Evolutionary conservation across 2,888 invertebrate species (phyloP).

Genomic region (Scaptomyza tumidula): DNA sequence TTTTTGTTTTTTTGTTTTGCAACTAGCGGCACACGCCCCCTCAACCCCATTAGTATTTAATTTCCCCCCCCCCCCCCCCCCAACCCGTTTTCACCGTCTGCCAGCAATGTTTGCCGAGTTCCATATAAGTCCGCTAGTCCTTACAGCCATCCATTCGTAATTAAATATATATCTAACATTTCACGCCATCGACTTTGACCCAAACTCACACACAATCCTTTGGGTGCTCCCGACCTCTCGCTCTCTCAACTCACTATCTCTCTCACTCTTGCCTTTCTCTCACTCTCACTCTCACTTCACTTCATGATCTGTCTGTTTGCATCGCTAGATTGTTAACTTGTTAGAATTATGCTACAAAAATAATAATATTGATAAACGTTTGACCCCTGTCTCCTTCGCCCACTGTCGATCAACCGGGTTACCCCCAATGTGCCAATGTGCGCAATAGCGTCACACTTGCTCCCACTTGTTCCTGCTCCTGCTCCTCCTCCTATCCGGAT

Average conservation of each 20-base stretch:
- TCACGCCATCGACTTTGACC: not conserved
- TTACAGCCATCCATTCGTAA: slow-evolving; percentile 2
- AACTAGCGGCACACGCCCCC: slow-evolving; percentile 25
- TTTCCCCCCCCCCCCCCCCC: not conserved
- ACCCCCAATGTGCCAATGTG: slow-evolving; percentile 6
- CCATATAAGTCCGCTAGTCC: not conserved
- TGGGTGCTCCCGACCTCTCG: not conserved
- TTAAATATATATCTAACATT: not conserved
- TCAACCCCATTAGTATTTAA: slow-evolving; percentile 1
- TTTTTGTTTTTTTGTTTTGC: slow-evolving; percentile 9
- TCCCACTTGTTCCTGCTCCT: slow-evolving; percentile 4
- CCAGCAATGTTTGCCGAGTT: too few relatives aligned
- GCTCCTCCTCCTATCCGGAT: not conserved
- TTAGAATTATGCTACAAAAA: slow-evolving; percentile 70
- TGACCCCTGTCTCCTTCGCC: not conserved
- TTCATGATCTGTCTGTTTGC: not conserved
- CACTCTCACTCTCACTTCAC: not conserved
- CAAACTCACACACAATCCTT: too few relatives aligned
- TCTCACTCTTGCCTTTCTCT: not conserved
- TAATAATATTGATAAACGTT: slow-evolving; percentile 65
- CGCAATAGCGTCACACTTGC: too few relatives aligned
- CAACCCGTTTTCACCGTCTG: too few relatives aligned
- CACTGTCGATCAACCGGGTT: not conserved
- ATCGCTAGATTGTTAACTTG: slow-evolving; percentile 35
- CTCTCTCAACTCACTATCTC: not conserved